These are phyloP conservation scores for Drosophila parthenogenetica DNA, from an alignment of 2,888 invertebrate species.

Conservation along the genomic window DNA sequence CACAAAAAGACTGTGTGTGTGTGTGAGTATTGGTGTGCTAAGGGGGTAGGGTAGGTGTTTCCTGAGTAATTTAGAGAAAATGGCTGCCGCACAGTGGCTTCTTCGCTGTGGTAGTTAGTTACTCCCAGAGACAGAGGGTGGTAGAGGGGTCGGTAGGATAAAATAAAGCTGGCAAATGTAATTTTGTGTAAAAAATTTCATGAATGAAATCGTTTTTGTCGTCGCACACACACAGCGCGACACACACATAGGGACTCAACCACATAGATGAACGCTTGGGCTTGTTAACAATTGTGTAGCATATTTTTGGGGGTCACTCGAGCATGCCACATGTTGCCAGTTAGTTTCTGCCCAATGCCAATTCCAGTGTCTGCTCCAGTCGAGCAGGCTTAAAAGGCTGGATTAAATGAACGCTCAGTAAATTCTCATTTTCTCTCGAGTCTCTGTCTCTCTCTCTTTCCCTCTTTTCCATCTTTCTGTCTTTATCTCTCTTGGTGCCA, in stretches of 20 bases:
- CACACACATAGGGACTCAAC: conserved; percentile 10
- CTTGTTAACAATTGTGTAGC: conserved; percentile 63
- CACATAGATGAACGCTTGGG: conserved; percentile 24
- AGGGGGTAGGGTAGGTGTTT: conserved; percentile 3
- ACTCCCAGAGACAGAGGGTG: conserved; percentile 19
- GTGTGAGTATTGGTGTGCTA: conserved; percentile 9
- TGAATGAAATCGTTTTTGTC: conserved; percentile 70
- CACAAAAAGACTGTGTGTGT: conserved; percentile 27
- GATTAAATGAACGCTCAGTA: conserved; percentile 37
- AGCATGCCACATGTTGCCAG: conserved; percentile 61
- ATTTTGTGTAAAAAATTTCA: conserved; percentile 72
- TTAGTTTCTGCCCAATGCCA: conserved; percentile 29
- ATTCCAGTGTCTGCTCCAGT: conserved; percentile 1
- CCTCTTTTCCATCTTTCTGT: neutral
- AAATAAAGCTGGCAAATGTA: conserved; percentile 43
- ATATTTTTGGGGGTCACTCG: conserved; percentile 67
- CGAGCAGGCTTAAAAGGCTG: conserved; percentile 36
- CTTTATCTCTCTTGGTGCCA: conserved; percentile 1
- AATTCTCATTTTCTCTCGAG: conserved; percentile 33
- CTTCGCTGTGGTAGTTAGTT: conserved; percentile 51
- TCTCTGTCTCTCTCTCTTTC: neutral
- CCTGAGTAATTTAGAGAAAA: conserved; percentile 65
- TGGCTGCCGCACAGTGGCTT: conserved; percentile 54
- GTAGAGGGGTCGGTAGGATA: neutral
- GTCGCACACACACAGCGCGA: conserved; percentile 15